Base-by-base conservation (phyloP, 37 sponge, comb jelly and placozoan species). In the Cladorhizidae sp. region DNA sequence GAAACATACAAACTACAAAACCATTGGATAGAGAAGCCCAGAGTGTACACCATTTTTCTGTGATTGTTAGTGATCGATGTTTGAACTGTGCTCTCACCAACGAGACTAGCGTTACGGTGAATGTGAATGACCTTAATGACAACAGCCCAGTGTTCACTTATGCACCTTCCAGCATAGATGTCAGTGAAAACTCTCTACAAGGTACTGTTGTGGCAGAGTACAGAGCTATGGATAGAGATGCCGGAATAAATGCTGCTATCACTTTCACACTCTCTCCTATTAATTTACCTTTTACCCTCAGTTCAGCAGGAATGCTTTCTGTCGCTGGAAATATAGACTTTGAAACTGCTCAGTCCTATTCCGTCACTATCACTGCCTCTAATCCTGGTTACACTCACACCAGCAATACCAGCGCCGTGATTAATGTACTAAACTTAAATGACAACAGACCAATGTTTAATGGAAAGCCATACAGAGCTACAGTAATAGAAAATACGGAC, bases 111-210 rank as follows among this genome's bases (percentile, higher is more conserved):
- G 72, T 88, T 23, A 20, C 14, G 1, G 70, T 91, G 5, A 78
- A 2, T 28, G 70, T 91, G 6, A 55, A 28, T 32, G 92, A 91
- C 64, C 70, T 76, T 22, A 94, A 94, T 61, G 94, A 94, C 63
- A 83, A 83, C 23, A 38, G 80, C 9, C 94, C 94, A 8, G 12
- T 72, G 52, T 84, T 94, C 43, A 31, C 37, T 38, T 23, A 45
- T 7, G 72, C 39, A 2, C 82, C 85, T 0, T 41, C 63, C 22
- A 7, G 14, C 20, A 21, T 91, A 37, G 18, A 15, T 7, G 59
- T 86, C 3, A 50, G 49, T 9, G 92, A 91, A 70, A 76, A 83
- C 57, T 33, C 45, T 0, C 58, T 55, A 0, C 23, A 35, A 0
- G 56, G 31, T 14, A 32, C 58, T 52, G 49, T 33, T 20, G 23